Evolutionary conservation across 1,140 invertebrate genomes (phyloP), one percentile per base, ranked within the genome.

Genomic region (Zaprionus inermis): DNA sequence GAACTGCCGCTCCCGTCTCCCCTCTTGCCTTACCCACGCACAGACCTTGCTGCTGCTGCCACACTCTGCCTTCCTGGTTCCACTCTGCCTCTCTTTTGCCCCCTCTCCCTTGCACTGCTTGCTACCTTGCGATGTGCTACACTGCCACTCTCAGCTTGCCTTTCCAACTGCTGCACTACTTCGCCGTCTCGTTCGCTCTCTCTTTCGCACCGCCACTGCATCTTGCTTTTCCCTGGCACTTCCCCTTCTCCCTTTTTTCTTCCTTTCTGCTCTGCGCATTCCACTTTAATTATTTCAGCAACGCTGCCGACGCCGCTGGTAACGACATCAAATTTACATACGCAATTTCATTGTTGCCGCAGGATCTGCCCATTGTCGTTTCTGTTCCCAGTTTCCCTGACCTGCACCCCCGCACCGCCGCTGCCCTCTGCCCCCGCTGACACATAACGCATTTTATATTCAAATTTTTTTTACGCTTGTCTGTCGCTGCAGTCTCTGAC

Each of bases 311-410:
- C 70, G 79, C 81, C 79, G 60, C 51, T 82, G 83, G 83, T 88
- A 88, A 88, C 84, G 83, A 88, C 83, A 88, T 88, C 66, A 89
- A 89, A 89, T 89, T 89, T 89, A 89, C 84, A 89, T 89, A 89
- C 84, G 84, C 84, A 89, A 89, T 89, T 89, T 89, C 80, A 89
- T 89, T 89, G 84, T 89, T 89, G 84, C 84, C 84, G 80, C 80
- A 74, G 80, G 84, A 80, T 78, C 83, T 79, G 76, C 66, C 79
- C 78, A 68, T 76, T 76, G 77, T 79, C 73, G 64, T 81, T 55
- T 1, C 58, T 81, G 61, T 59, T 74, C 22, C 38, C 64, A 30
- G 65, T 57, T 44, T 55, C 77, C 22, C 24, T 20, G 18, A 30
- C 70, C 18, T n/a, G 10, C 58, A 9, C 38, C 38, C 64, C 14